Evolutionary conservation across 2,888 invertebrate species (phyloP).

Genomic region (Arrhopalites spinosus): DNA sequence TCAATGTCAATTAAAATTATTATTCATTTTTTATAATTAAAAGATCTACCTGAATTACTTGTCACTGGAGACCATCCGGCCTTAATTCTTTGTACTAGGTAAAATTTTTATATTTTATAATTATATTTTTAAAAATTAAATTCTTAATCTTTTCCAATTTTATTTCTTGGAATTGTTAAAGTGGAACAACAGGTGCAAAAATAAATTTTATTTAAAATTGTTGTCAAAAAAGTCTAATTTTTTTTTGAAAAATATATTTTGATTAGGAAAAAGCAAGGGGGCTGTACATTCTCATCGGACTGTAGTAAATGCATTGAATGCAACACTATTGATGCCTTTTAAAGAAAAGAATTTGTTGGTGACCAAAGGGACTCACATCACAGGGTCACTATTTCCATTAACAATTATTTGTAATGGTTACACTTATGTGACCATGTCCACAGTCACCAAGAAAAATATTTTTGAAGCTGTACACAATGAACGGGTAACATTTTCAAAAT

Average conservation of each 20-base stretch:
- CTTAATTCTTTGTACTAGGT: conserved; percentile 50
- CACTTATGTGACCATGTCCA: conserved; percentile 38
- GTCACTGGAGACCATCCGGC: conserved; percentile 38
- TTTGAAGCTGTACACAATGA: conserved; percentile 48
- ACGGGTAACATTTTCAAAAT: conserved; percentile 34
- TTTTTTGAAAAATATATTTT: too few relatives aligned
- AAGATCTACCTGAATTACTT: conserved; percentile 43
- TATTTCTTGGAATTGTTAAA: too few relatives aligned
- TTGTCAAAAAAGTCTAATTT: too few relatives aligned
- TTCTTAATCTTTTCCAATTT: too few relatives aligned
- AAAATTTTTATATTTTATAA: too few relatives aligned
- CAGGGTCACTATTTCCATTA: conserved; percentile 46
- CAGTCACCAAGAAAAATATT: conserved; percentile 42
- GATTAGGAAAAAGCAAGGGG: conserved; percentile 43
- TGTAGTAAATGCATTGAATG: conserved; percentile 36
- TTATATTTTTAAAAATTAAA: too few relatives aligned
- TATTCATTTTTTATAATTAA: neutral
- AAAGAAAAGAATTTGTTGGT: conserved; percentile 41
- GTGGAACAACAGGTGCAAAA: too few relatives aligned
- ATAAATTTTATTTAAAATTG: too few relatives aligned
- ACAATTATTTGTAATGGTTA: conserved; percentile 37
- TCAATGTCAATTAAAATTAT: neutral
- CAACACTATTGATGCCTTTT: conserved; percentile 31
- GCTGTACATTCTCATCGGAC: conserved; percentile 43
- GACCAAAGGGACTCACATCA: conserved; percentile 51